Percentiles rank a stretch among this genome's conserved stretches.
phyloP scores from a whole-genome alignment of 2,113 vertebrate species.

The Sterrhoptilus dennistouni region DNA sequence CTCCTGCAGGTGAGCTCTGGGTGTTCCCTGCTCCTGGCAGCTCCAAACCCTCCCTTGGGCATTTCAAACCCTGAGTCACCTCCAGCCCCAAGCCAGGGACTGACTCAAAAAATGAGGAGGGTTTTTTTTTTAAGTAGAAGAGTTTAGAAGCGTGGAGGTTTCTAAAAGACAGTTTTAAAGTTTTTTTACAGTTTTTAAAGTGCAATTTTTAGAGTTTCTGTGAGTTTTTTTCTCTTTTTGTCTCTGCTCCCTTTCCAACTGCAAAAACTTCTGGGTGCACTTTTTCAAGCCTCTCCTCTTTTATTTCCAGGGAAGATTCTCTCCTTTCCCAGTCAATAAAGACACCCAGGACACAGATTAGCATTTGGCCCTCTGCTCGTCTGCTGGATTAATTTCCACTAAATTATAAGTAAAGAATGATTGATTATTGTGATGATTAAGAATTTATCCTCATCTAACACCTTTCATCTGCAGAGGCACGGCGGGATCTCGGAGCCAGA shows the following conservation, averaged over 20 bases:
- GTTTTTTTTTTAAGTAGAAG: background rate
- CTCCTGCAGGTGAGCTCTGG: conserved; percentile 17
- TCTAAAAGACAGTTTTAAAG: background rate
- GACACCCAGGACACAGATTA: conserved; percentile 47
- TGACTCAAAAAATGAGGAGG: background rate
- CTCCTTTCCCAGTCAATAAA: conserved; percentile 51
- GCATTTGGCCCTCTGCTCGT: conserved; percentile 41
- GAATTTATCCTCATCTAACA: conserved; percentile 66
- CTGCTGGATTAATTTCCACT: conserved; percentile 57
- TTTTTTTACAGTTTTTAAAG: background rate
- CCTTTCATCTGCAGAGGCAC: conserved; percentile 41
- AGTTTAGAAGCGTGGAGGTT: background rate
- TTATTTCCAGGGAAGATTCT: background rate
- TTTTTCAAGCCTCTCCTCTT: background rate
- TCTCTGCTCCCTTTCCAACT: background rate
- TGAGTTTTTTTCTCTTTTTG: background rate
- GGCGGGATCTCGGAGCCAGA: background rate
- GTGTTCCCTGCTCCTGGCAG: background rate
- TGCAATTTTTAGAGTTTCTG: background rate
- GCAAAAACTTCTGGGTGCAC: conserved; percentile 2
- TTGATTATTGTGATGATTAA: conserved; percentile 64
- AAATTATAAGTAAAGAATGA: conserved; percentile 59
- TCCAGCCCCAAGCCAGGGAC: background rate
- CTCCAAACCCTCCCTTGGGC: background rate
- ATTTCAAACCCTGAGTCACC: background rate